Evolutionary conservation across 2,113 vertebrate genomes (phyloP).

Genomic region (Platysternon megacephalum): DNA sequence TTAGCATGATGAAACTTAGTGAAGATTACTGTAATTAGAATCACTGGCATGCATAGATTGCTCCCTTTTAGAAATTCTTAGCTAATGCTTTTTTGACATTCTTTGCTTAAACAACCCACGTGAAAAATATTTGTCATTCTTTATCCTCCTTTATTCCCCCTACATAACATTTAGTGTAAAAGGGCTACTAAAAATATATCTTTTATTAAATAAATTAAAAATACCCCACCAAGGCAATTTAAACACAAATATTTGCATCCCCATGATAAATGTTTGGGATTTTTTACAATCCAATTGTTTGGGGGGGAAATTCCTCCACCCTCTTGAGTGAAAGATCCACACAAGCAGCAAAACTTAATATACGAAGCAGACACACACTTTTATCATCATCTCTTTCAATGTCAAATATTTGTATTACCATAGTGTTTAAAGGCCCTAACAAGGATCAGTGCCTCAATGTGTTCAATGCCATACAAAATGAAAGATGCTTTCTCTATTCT

Average conservation of each 20-base stretch:
- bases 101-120: constrained; percentile 59
- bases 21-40: constrained; percentile 10
- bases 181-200: background rate
- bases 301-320: too few relatives aligned
- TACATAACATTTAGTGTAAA: constrained; percentile 4
- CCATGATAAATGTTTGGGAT: background rate
- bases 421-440: background rate
- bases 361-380: background rate
- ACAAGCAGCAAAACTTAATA: background rate
- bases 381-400: background rate
- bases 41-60: constrained; percentile 40
- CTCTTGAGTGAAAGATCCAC: background rate
- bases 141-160: constrained; percentile 50
- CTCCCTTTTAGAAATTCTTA: too few relatives aligned
- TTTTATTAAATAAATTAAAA: background rate
- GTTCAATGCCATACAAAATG: background rate
- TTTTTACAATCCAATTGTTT: background rate
- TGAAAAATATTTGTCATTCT: constrained; percentile 69
- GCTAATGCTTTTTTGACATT: too few relatives aligned
- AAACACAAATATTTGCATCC: background rate
- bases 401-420: background rate
- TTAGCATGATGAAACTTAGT: background rate
- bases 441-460: background rate
- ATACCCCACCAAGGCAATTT: background rate
- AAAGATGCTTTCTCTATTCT: background rate